Evolutionary conservation across 2,113 vertebrate genomes (phyloP), one percentile per base, ranked within the genome.

Genomic region (Esox niger): DNA sequence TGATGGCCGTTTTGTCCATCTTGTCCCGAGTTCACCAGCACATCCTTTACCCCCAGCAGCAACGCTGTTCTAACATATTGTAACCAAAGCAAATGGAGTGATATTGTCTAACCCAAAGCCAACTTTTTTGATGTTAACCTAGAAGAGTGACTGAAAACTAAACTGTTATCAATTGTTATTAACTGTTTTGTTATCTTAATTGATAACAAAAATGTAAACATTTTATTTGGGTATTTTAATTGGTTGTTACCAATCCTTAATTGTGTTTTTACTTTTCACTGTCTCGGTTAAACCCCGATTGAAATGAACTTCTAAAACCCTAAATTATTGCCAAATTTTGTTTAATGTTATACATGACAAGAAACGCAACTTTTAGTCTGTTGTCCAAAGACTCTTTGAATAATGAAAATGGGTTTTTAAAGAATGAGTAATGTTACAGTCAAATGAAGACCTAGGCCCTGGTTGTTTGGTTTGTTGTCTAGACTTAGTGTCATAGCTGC

Each of bases 31-130:
- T 3, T 25, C 4, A 6, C 66, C 32, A 49, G 38, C 11, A n/a
- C 6, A 74, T 79, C 77, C 62, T 77, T 85, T 69, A 30, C 64
- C 64, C 54, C 2, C 29, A 69, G 62, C 74, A 77, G 82, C 75
- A 69, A 8, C 1, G 25, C 73, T 69, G 31, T 78, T 57, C 82
- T 89, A 88, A 89, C 86, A 43, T 20, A 13, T 49, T 6, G 46
- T 76, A 60, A 74, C 55, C 9, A 47, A 49, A 73, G 68, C 49
- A 47, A 68, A 69, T 73, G 15, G 55, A 30, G 4, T 27, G 25
- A 27, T 57, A 15, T 57, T 66, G 23, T 62, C 31, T n/a, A n/a
- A n/a, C n/a, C n/a, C n/a, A n/a, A n/a, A 25, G 54, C 27, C 8
- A 25, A 49, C 35, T 62, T 55, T 75, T 27, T 57, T 8, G 23